Percentiles rank a stretch among this genome's conserved stretches.
Evolutionary conservation across 2,113 vertebrate genomes (phyloP).

Genomic region (Larimichthys polyactis): DNA sequence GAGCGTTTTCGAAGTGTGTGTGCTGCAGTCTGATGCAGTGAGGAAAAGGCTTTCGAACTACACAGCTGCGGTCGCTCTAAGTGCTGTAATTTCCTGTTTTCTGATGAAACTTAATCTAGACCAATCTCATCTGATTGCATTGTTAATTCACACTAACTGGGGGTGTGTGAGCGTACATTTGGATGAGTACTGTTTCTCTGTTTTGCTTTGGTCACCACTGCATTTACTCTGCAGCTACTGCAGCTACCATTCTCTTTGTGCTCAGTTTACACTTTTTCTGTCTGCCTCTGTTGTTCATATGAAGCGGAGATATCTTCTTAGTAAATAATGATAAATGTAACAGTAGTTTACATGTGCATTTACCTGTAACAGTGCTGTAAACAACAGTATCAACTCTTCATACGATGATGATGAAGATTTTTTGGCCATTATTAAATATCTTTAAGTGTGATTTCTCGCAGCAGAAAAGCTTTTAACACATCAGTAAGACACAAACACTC

Average conservation of each 20-base stretch:
- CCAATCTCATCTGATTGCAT: slow-evolving; percentile 57
- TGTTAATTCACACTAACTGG: slow-evolving; percentile 35
- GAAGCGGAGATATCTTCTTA: not conserved
- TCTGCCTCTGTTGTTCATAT: not conserved
- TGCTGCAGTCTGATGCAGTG: slow-evolving; percentile 10
- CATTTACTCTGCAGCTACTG: slow-evolving; percentile 7
- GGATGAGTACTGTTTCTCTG: not conserved
- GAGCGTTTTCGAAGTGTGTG: not conserved
- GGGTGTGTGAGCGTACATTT: not conserved
- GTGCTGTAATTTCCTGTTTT: slow-evolving; percentile 70
- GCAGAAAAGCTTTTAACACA: not conserved
- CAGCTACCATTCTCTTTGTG: not conserved
- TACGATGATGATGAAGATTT: not conserved
- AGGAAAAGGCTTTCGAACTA: slow-evolving; percentile 33
- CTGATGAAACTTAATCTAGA: slow-evolving; percentile 45
- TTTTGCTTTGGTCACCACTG: not conserved
- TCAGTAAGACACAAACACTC: not conserved
- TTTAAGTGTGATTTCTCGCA: not conserved
- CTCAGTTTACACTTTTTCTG: not conserved
- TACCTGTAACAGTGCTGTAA: no score
- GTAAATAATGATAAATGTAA: no score
- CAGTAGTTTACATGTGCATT: not conserved
- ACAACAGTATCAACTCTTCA: not conserved
- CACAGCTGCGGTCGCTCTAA: slow-evolving; percentile 50
- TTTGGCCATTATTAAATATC: not conserved